Evolutionary conservation across 2,113 vertebrate genomes (phyloP), one percentile per base, ranked within the genome.

Genomic region (Bubo scandiacus): DNA sequence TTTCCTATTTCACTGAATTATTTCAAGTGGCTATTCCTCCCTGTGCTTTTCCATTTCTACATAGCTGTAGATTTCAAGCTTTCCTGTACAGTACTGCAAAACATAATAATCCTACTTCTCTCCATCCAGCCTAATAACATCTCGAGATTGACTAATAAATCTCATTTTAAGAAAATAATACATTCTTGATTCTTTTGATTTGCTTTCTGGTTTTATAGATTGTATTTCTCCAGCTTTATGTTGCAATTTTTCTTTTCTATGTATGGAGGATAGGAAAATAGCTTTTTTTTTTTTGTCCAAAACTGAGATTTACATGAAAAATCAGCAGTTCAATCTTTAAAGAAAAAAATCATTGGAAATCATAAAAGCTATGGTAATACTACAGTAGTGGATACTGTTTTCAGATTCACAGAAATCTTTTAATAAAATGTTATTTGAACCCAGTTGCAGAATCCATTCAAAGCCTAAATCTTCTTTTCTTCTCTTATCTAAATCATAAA

Each of bases 131-230:
- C 42, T 70, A 78, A 94, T 27, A 78, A 70, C 82, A 80, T n/a
- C 8, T 1, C 21, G 58, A 95, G 90, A 94, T 90, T 94, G 85
- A 38, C 79, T 93, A 96, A 96, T 96, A 94, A 94, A 96, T 95
- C 75, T 80, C 63, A 34, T 87, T 96, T 95, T 42, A 17, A 15
- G 38, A 75, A 95, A 91, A 72, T 19, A 90, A 95, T 40, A 74
- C 45, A 63, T 77, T 83, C 51, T 74, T 58, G 71, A 88, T 70
- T 77, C 55, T 78, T 96, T 93, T 73, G 85, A 92, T 96, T 94
- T 96, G 85, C 82, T 90, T 71, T 66, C 93, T 71, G 51, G 62
- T 78, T 83, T 84, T 85, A 79, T 15, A 4, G 59, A 78, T 92
- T 75, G 38, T 12, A 51, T 93, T 86, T 54, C 62, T 88, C 55